phyloP scores from a whole-genome alignment of 2,113 vertebrate species.

The Oceanites oceanicus region DNA sequence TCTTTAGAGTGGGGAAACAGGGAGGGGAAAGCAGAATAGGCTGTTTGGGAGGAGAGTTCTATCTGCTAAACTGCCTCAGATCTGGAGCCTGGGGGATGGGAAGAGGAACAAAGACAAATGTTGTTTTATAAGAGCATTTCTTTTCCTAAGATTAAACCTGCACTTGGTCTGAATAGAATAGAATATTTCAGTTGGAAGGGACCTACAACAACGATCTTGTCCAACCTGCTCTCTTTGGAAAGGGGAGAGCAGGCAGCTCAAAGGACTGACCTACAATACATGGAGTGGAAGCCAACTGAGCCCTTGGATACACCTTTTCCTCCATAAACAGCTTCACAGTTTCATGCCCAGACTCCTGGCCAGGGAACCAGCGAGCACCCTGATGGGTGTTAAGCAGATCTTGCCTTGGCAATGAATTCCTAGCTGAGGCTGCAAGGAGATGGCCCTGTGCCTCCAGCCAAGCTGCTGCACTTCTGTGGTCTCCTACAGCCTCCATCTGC shows the following conservation, averaged over 20 bases:
- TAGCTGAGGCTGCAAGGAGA: not conserved
- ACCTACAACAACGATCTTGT: not conserved
- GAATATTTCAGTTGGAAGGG: not conserved
- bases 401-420: not conserved
- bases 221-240: not conserved
- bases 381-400: not conserved
- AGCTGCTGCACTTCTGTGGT: not conserved
- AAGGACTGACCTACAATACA: not conserved
- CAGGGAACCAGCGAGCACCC: not conserved
- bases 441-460: not conserved
- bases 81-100: not conserved
- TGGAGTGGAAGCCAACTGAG: not conserved
- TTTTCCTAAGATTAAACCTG: not conserved
- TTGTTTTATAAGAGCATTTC: not conserved
- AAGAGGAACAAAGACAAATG: not conserved
- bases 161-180: not conserved
- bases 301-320: not conserved
- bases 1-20: not conserved
- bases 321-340: not conserved
- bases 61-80: not conserved
- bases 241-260: not conserved
- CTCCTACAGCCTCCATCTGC: not conserved
- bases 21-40: not conserved
- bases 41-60: not conserved
- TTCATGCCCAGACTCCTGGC: not conserved